phyloP scores from a whole-genome alignment of 2,113 vertebrate species.

The Marmota flaviventris region DNA sequence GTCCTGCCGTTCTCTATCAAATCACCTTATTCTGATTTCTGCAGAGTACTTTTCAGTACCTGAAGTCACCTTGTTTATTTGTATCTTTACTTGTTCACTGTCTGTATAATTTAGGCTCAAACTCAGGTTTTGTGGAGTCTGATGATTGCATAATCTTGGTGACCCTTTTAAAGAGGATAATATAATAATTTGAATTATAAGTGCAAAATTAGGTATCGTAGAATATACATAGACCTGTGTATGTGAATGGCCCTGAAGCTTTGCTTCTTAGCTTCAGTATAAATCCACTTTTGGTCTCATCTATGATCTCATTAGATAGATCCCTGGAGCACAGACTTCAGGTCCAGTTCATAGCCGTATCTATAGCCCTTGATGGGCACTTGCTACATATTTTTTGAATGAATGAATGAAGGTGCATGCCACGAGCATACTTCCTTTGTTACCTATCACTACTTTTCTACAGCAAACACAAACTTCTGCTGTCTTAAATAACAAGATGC shows the following conservation, averaged over 20 bases:
- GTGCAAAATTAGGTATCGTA: neutral
- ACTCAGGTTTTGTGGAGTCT: neutral
- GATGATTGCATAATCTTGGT: neutral
- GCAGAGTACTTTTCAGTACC: neutral
- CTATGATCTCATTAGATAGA: neutral
- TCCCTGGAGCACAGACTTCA: neutral
- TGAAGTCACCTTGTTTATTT: slow-evolving; percentile 29
- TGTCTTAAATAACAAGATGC: neutral
- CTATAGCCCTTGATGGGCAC: neutral
- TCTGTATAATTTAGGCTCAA: neutral
- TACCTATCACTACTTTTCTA: neutral
- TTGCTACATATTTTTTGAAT: neutral
- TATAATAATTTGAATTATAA: neutral
- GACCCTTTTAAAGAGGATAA: neutral
- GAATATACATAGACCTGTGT: neutral
- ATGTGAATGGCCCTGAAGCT: neutral
- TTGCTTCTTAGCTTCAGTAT: neutral
- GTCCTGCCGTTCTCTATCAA: neutral
- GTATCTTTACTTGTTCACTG: neutral
- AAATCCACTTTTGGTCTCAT: neutral
- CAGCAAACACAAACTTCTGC: neutral
- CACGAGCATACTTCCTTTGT: neutral
- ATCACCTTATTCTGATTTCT: neutral
- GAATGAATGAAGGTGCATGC: neutral
- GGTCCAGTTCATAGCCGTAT: neutral